Percentiles rank a stretch among this genome's conserved stretches.
Evolutionary conservation across 2,113 vertebrate species (phyloP).

Genomic region (Grantiella picta): DNA sequence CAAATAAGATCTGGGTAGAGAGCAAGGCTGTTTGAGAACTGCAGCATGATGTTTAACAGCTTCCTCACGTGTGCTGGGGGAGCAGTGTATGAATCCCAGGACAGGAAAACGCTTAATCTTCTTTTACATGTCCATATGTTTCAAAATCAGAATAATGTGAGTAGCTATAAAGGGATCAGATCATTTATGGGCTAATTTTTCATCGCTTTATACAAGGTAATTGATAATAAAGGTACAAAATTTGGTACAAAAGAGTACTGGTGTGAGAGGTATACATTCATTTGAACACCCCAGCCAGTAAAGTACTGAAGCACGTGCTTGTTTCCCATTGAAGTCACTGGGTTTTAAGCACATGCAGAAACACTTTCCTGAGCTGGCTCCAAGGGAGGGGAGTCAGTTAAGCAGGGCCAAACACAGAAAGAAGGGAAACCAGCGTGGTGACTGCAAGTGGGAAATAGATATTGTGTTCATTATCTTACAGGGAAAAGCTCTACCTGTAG

Average conservation of each 20-base stretch:
- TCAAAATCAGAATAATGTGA: background rate
- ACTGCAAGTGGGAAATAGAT: background rate
- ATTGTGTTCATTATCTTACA: background rate
- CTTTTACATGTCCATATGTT: background rate
- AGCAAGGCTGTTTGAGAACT: background rate
- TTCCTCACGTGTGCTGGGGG: fast-evolving
- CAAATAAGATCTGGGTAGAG: background rate
- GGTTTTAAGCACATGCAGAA: background rate
- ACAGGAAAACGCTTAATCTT: background rate
- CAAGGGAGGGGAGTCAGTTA: background rate
- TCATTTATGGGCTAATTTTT: background rate
- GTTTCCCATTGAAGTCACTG: background rate
- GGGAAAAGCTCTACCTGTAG: background rate
- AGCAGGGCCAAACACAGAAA: background rate
- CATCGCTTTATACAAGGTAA: background rate
- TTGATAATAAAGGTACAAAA: background rate
- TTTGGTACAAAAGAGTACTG: background rate
- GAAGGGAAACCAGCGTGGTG: background rate
- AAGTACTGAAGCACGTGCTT: background rate
- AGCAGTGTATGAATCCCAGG: fast-evolving
- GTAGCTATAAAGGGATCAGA: background rate
- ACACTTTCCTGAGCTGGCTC: background rate
- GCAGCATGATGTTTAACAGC: background rate
- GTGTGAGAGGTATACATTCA: background rate
- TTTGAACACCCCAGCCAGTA: background rate